Conservation (phyloP, 2,113 vertebrate genomes). For the Podiceps cristatus region DNA sequence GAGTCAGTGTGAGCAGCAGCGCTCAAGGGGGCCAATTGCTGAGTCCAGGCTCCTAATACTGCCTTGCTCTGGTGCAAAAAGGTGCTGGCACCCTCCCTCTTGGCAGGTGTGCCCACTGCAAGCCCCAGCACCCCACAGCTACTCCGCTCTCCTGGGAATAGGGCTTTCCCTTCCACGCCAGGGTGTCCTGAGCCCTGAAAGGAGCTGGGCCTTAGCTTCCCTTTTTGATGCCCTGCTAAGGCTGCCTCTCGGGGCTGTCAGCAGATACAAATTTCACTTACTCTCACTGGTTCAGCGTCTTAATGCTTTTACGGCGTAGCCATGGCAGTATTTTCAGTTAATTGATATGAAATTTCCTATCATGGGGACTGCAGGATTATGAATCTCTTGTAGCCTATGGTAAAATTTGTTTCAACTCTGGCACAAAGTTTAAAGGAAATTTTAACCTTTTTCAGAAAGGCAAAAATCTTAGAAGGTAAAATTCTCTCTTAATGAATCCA, state of each 20-base stretch:
- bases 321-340: neutral
- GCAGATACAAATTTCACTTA: neutral
- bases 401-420: neutral
- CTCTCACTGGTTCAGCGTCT: neutral
- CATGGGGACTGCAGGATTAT: neutral
- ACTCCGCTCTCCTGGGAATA: neutral
- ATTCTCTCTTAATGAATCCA: neutral
- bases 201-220: neutral
- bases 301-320: neutral
- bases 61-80: neutral
- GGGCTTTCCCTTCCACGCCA: neutral
- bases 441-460: neutral
- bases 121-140: neutral
- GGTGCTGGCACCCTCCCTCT: neutral
- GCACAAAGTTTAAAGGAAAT: neutral
- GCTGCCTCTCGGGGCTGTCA: neutral
- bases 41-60: no score
- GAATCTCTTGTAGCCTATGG: neutral
- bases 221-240: neutral
- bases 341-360: neutral
- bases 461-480: neutral
- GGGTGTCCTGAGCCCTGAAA: neutral
- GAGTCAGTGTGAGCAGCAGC: neutral
- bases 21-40: neutral
- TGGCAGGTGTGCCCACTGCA: fast-evolving